Percentiles rank a stretch among this genome's conserved stretches.
phyloP scores from a whole-genome alignment of 2,888 invertebrate genomes.

The Coelogynopora nodosa region DNA sequence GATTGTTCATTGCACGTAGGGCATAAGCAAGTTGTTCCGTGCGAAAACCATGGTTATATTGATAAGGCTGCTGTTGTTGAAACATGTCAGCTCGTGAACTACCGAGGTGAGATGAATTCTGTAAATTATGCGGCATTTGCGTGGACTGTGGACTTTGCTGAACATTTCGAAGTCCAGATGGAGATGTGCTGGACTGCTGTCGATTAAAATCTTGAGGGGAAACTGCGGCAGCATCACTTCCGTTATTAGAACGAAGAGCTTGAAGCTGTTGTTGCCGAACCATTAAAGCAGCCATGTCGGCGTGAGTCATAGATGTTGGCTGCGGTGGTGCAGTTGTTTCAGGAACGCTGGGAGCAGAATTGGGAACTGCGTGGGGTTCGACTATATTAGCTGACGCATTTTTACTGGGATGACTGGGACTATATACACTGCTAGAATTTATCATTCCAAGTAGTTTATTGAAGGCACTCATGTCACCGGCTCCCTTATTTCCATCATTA shows the following conservation, averaged over 20 bases:
- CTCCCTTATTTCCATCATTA: background rate
- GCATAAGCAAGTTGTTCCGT: conserved; percentile 1
- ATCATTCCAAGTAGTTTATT: conserved; percentile 29
- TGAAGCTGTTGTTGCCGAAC: background rate
- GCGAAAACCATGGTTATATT: background rate
- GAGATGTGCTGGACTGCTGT: background rate
- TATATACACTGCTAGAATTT: background rate
- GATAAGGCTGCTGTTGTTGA: background rate
- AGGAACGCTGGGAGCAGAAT: background rate
- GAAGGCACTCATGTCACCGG: conserved; percentile 25
- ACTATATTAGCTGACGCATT: background rate
- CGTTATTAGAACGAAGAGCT: background rate
- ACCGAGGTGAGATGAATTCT: background rate
- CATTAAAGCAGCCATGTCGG: background rate
- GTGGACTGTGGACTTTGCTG: background rate
- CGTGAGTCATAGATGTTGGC: background rate
- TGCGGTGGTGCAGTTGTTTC: background rate
- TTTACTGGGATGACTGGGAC: background rate
- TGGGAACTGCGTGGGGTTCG: too few species aligned
- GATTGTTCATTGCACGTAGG: conserved; percentile 6
- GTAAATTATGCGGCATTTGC: background rate
- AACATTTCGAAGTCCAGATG: background rate
- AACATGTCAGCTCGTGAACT: background rate
- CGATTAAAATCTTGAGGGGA: background rate
- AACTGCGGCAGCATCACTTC: background rate